Percentiles rank a stretch among this genome's conserved stretches.
Evolutionary conservation across 2,797 vertebrate genomes (phyloP).

Genomic region (Mastacembelus armatus): DNA sequence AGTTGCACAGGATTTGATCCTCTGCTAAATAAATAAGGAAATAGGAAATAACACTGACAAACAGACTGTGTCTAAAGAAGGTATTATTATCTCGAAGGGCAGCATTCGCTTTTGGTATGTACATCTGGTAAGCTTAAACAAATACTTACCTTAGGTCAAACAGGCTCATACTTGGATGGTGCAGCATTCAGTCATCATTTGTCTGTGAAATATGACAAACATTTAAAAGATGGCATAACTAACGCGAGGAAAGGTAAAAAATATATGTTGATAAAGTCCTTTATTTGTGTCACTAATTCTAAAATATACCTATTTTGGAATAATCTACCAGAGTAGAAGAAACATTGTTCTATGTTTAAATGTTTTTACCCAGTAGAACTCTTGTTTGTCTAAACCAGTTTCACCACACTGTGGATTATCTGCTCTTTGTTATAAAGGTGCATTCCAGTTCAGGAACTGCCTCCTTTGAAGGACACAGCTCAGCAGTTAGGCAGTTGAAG

Average conservation of each 20-base stretch:
- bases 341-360: neutral
- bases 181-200: neutral
- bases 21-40: slow-evolving; percentile 36
- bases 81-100: slow-evolving; percentile 26
- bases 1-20: slow-evolving; percentile 29
- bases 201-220: neutral
- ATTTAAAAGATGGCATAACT: too few species aligned
- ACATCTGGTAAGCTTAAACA: neutral
- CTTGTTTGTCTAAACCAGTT: neutral
- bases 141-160: neutral
- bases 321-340: neutral
- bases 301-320: neutral
- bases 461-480: neutral
- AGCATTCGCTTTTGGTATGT: neutral
- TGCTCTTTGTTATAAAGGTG: neutral
- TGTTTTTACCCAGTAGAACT: slow-evolving; percentile 5
- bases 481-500: neutral
- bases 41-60: slow-evolving; percentile 25
- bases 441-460: neutral
- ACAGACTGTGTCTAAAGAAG: slow-evolving; percentile 25
- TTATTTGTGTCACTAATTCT: neutral
- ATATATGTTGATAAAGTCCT: neutral
- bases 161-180: neutral
- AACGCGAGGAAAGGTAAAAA: too few species aligned
- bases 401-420: neutral